Evolutionary conservation across 2,888 invertebrate genomes (phyloP).

Genomic region (Trilocha varians): DNA sequence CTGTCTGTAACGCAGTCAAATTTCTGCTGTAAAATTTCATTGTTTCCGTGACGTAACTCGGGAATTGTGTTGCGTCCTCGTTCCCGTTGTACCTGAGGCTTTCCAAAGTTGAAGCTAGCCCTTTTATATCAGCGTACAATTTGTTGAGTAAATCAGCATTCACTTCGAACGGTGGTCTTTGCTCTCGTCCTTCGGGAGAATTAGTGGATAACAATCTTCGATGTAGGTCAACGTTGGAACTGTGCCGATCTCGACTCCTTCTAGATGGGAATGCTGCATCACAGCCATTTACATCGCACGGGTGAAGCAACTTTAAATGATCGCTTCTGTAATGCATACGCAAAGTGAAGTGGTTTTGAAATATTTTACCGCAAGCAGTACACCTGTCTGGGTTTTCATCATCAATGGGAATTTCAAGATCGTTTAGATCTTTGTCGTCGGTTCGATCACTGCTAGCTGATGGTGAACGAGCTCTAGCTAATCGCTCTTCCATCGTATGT

Average conservation of each 20-base stretch:
- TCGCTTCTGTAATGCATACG: constrained; percentile 94
- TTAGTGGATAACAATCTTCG: constrained; percentile 65
- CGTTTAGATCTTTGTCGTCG: constrained; percentile 57
- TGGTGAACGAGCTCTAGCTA: constrained; percentile 67
- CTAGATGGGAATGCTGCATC: constrained; percentile 94
- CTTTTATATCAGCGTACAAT: constrained; percentile 83
- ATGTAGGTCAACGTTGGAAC: constrained; percentile 71
- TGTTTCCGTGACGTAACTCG: constrained; percentile 62
- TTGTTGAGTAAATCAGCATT: constrained; percentile 88
- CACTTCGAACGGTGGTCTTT: constrained; percentile 74
- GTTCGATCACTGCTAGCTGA: constrained; percentile 61
- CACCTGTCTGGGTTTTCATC: constrained; percentile 90
- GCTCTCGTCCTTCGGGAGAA: constrained; percentile 66
- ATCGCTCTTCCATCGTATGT: constrained; percentile 64
- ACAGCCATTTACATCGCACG: constrained; percentile 91
- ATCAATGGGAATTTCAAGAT: constrained; percentile 87
- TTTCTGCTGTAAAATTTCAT: constrained; percentile 69
- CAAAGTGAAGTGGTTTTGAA: constrained; percentile 92
- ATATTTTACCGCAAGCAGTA: constrained; percentile 89
- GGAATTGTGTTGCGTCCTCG: constrained; percentile 56
- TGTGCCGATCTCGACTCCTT: constrained; percentile 75
- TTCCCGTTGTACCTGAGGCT: constrained; percentile 73
- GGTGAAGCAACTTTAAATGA: constrained; percentile 90
- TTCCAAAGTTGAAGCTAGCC: constrained; percentile 74
- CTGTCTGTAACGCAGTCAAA: constrained; percentile 55